Percentiles rank a stretch among this genome's conserved stretches.
phyloP scores from a whole-genome alignment of 1,140 invertebrate species.

The Helicoverpa zea region DNA sequence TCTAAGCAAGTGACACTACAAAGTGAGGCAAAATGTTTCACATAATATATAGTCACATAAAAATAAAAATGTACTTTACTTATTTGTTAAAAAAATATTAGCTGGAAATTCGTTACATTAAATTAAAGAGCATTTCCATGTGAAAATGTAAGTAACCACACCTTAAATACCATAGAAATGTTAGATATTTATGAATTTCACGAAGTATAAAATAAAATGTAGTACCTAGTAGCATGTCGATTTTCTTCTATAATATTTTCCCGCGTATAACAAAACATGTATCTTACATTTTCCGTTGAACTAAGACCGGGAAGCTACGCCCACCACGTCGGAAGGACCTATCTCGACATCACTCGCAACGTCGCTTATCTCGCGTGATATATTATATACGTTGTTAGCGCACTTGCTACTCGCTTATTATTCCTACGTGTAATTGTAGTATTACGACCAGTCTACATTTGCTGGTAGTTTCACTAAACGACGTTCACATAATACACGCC shows the following conservation, averaged over 20 bases:
- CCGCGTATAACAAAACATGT: not conserved
- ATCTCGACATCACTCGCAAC: constrained; percentile 41
- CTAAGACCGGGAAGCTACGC: not conserved
- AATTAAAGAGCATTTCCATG: too few relatives aligned
- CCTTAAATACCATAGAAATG: too few relatives aligned
- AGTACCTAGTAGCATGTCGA: too few relatives aligned
- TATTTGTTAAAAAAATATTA: too few relatives aligned
- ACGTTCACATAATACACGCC: not conserved
- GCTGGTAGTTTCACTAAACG: constrained; percentile 8
- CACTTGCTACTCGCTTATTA: constrained; percentile 21
- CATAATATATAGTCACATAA: too few relatives aligned
- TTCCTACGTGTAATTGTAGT: constrained; percentile 35
- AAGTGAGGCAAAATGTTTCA: too few relatives aligned
- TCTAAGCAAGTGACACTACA: not conserved
- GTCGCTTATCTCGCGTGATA: constrained; percentile 43
- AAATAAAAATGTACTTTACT: too few relatives aligned
- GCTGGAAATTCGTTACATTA: too few relatives aligned
- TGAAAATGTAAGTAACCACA: too few relatives aligned
- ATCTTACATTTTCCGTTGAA: not conserved
- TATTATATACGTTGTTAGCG: constrained; percentile 37
- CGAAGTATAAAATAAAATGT: not conserved
- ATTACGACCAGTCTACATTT: constrained; percentile 22
- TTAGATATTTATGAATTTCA: not conserved
- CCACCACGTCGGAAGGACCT: not conserved
- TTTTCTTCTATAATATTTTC: not conserved